Evolutionary conservation across 2,888 invertebrate genomes (phyloP), one percentile per base, ranked within the genome.

Genomic region (Microchrysa polita): DNA sequence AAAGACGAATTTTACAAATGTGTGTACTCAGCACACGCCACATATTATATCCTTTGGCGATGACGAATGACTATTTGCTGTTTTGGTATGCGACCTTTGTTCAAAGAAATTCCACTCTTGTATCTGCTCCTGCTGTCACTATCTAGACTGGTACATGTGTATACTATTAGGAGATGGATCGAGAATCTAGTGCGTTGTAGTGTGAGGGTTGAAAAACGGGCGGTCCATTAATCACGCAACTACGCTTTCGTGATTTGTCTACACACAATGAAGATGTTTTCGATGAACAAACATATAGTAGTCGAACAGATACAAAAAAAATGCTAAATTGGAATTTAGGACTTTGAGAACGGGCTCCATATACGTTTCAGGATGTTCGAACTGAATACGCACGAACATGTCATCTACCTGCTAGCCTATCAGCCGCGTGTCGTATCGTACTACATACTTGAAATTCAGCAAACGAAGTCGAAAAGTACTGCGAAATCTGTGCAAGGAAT

Each of bases 221-320:
- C 20, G n/a, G 10, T 10, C 48, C 44, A 65, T 65, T 42, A 65
- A 48, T 65, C 65, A 65, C 65, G n/a, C 40, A 1, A 22, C 20
- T 5, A 16, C 42, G 34, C 65, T 65, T 18, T 44, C 20, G 20
- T 48, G 44, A 65, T 34, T 65, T 65, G 18, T 14, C 40, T 44
- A 65, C 18, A 7, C 20, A 48, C 23, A 48, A 65, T 65, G 48
- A 65, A 65, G 65, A 65, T 65, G 65, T 65, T 65, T 65, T 48
- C n/a, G 65, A 20, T 44, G 44, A 7, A 48, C 27, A 42, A 16
- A 7, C 48, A n/a, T 48, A n/a, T n/a, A n/a, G n/a, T n/a, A n/a
- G n/a, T 48, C 48, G 12, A 34, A 34, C 27, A 34, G n/a, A n/a
- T 34, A 34, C 27, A 34, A 34, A 34, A 34, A 34, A 34, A 34